Percentiles rank a stretch among this genome's conserved stretches.
Conservation (phyloP, 2,888 invertebrate species). For the Ophioninae sp. region DNA sequence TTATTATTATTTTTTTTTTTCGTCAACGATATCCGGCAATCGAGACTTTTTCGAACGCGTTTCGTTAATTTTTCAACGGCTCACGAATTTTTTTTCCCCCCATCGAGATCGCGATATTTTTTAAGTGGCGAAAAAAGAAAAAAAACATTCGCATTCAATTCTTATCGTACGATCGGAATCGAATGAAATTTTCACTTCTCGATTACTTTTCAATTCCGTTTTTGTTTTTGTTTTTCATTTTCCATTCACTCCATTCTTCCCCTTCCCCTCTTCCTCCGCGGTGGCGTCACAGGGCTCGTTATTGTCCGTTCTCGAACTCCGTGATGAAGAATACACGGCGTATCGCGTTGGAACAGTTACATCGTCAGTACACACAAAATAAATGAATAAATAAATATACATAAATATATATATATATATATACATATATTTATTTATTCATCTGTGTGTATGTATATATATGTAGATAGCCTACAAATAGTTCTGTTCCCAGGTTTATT, state of each 20-base stretch:
- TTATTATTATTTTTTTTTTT: constrained; percentile 22
- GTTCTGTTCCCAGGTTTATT: constrained; percentile 70
- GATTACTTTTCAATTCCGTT: constrained; percentile 4
- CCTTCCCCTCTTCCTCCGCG: not conserved
- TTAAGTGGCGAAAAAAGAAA: constrained; percentile 16
- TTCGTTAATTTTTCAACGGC: not conserved
- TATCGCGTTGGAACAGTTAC: constrained; percentile 66
- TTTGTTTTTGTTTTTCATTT: constrained; percentile 1
- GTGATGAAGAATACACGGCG: constrained; percentile 53
- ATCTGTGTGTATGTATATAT: not conserved
- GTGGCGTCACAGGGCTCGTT: constrained; percentile 25
- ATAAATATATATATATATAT: not conserved
- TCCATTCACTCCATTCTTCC: constrained; percentile 1
- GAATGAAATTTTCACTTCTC: constrained; percentile 5
- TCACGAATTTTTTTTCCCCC: not conserved
- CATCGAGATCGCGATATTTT: not conserved
- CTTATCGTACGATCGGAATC: constrained; percentile 1
- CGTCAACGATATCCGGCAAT: constrained; percentile 16
- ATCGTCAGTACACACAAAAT: constrained; percentile 71
- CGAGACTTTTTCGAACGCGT: not conserved
- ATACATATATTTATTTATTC: not conserved
- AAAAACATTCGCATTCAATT: not conserved
- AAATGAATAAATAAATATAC: constrained; percentile 53
- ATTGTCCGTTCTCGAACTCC: constrained; percentile 49
- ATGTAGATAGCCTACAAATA: constrained; percentile 68